A percentile compares a stretch with the other conserved stretches of the same genome.
Conservation (phyloP, 2,888 invertebrate species). For the Drosophila lacicola region DNA sequence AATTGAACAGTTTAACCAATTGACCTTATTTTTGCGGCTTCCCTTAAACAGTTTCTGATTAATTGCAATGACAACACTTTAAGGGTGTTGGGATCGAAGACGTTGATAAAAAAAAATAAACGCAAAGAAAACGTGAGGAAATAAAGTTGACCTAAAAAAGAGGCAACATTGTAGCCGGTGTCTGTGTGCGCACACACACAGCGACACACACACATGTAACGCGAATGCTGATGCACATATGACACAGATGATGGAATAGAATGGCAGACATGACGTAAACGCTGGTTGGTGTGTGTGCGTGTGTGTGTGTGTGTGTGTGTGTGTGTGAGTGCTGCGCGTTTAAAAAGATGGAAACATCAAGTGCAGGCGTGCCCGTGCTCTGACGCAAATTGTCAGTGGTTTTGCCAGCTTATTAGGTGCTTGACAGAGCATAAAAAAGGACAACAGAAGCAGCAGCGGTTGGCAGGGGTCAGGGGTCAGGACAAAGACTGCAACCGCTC, state of each 20-base stretch:
- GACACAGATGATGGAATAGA: constrained; percentile 39
- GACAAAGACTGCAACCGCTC: constrained; percentile 51
- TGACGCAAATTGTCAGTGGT: constrained; percentile 69
- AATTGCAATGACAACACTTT: constrained; percentile 21
- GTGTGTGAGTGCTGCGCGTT: constrained; percentile 19
- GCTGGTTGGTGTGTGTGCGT: constrained; percentile 3
- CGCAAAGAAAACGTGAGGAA: constrained; percentile 34
- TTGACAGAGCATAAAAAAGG: constrained; percentile 64
- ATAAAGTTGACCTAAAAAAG: constrained; percentile 74
- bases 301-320: background rate
- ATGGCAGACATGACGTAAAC: constrained; percentile 48
- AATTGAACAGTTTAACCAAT: constrained; percentile 5
- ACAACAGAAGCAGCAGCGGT: constrained; percentile 18
- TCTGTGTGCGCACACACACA: constrained; percentile 14
- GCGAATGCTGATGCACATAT: constrained; percentile 39
- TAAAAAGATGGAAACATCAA: constrained; percentile 72
- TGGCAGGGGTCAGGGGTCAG: background rate
- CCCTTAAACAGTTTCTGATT: constrained; percentile 13
- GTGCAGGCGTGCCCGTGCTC: constrained; percentile 43
- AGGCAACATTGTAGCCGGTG: constrained; percentile 29
- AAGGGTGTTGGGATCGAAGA: constrained; percentile 11
- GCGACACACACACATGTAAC: constrained; percentile 1
- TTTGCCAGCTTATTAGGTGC: constrained; percentile 77
- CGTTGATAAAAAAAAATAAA: constrained; percentile 40
- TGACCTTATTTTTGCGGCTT: constrained; percentile 5